phyloP scores from a whole-genome alignment of 2,888 invertebrate species.

The Polietes domitor region DNA sequence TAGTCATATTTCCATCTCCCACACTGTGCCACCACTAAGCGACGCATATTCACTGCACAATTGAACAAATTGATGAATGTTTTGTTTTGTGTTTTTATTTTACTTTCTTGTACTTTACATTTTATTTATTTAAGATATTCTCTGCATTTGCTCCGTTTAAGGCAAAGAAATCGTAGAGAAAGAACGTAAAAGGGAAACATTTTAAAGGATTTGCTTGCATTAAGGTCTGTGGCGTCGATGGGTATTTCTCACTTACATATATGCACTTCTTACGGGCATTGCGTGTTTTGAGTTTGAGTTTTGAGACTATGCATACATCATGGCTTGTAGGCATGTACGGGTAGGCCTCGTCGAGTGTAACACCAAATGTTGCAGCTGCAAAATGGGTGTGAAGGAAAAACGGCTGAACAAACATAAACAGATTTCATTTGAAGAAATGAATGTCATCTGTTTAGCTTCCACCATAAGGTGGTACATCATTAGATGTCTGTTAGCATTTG shows the following conservation, averaged over 20 bases:
- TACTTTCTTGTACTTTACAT: neutral
- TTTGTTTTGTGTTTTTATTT: neutral
- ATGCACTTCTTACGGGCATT: neutral
- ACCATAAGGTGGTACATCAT: too few species aligned
- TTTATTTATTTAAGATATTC: constrained; percentile 25
- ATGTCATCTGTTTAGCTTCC: too few species aligned
- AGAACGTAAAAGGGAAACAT: neutral
- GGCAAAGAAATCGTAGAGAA: constrained; percentile 27
- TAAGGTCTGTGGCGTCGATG: constrained; percentile 48
- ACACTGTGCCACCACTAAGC: neutral
- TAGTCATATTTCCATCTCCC: too few species aligned
- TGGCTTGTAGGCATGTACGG: neutral
- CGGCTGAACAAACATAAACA: too few species aligned
- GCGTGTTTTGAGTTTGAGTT: neutral
- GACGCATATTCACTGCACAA: constrained; percentile 6
- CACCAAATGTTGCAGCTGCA: too few species aligned
- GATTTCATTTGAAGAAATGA: too few species aligned
- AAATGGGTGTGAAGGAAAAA: too few species aligned
- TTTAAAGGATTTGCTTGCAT: constrained; percentile 46
- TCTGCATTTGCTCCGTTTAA: neutral
- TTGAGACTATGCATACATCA: neutral
- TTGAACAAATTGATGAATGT: constrained; percentile 29
- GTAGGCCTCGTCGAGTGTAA: neutral
- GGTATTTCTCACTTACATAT: constrained; percentile 30
- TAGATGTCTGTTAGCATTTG: too few species aligned